Evolutionary conservation across 2,888 invertebrate species (phyloP).

Genomic region (Conops quadrifasciatus): DNA sequence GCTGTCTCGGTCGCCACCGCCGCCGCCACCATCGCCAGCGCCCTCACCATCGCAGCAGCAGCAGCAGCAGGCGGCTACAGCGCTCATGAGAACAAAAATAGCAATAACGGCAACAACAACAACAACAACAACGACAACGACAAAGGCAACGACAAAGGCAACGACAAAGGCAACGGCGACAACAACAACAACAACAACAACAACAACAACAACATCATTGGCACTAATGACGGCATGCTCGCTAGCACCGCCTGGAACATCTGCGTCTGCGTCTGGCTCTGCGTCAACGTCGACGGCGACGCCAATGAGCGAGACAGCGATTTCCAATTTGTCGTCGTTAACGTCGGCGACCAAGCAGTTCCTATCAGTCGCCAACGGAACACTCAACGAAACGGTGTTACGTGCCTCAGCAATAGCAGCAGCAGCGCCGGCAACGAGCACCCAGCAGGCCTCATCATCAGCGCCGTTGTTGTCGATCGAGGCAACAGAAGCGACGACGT

Average conservation of each 20-base stretch:
- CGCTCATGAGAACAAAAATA: constrained; percentile 19
- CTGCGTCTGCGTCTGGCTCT: constrained; percentile 37
- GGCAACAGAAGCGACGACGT: constrained; percentile 33
- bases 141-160: constrained; percentile 14
- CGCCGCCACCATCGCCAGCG: constrained; percentile 16
- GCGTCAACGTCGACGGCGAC: constrained; percentile 42
- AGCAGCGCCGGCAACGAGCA: constrained; percentile 37
- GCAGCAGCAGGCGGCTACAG: too few species aligned
- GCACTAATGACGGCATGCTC: too few species aligned
- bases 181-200: constrained; percentile 25
- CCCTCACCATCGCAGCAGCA: too few species aligned
- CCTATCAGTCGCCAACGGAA: constrained; percentile 63
- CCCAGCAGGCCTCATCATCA: constrained; percentile 30
- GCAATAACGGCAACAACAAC: constrained; percentile 23
- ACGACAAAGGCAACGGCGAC: constrained; percentile 23
- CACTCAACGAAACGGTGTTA: constrained; percentile 60
- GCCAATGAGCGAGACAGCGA: constrained; percentile 41
- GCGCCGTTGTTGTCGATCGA: constrained; percentile 10
- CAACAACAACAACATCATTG: neutral
- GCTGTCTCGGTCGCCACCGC: constrained; percentile 4
- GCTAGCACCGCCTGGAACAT: constrained; percentile 3
- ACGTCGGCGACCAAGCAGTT: constrained; percentile 55
- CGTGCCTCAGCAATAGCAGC: constrained; percentile 41
- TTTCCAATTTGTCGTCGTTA: constrained; percentile 50
- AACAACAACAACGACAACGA: constrained; percentile 19